These are phyloP conservation scores for Zosterops hypoxanthus DNA, from an alignment of 2,113 vertebrate genomes.

Conservation along the genomic window DNA sequence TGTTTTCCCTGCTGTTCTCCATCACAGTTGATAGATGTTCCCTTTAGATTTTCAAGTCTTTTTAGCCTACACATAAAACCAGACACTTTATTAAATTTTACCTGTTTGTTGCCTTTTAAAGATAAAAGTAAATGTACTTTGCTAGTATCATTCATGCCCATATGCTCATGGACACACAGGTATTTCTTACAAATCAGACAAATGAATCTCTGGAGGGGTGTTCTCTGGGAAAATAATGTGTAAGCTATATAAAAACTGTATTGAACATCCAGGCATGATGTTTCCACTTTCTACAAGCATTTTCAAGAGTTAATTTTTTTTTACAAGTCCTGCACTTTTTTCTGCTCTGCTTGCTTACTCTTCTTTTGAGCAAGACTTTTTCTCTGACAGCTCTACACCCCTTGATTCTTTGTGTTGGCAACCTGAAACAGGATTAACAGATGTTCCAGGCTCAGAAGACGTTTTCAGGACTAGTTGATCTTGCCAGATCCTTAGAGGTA, in stretches of 20 bases:
- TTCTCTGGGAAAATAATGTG: not conserved
- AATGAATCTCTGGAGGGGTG: not conserved
- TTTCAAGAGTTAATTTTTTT: not conserved
- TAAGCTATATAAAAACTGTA: not conserved
- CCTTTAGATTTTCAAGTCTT: conserved; percentile 45
- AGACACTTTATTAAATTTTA: conserved; percentile 56
- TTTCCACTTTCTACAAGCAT: not conserved
- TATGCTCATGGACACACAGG: not conserved
- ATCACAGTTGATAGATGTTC: conserved; percentile 42
- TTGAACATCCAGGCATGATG: not conserved
- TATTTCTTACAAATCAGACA: conserved; percentile 17
- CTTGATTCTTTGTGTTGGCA: not conserved
- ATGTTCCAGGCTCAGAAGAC: not conserved
- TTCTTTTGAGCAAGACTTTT: not conserved
- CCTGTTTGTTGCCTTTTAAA: conserved; percentile 39
- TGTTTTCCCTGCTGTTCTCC: conserved; percentile 32
- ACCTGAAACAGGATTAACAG: not conserved
- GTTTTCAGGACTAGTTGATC: not conserved
- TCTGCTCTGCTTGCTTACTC: not conserved
- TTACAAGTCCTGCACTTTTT: not conserved
- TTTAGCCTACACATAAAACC: conserved; percentile 33
- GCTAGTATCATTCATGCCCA: not conserved
- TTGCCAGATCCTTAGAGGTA: not conserved
- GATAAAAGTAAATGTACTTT: conserved; percentile 39
- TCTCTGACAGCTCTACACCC: not conserved